Evolutionary conservation across 1,140 invertebrate species (phyloP), one percentile per base, ranked within the genome.

Genomic region (Metopolophium dirhodum): DNA sequence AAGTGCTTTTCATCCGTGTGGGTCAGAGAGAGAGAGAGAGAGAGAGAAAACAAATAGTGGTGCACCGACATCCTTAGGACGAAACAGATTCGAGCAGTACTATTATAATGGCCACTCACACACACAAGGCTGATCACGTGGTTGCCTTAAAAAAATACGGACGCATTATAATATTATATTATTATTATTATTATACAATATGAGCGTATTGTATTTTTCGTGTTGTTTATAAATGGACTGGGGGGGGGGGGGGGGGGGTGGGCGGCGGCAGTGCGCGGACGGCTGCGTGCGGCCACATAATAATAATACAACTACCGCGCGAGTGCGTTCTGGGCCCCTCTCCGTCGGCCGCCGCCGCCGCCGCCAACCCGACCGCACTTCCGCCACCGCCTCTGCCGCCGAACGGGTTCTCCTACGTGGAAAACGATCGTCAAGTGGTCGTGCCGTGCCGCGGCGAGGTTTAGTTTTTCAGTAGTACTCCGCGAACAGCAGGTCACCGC

Each of bases 371-470:
- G 61, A 77, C 61, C 61, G n/a, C 61, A 77, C 61, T 77, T 77
- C 61, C 61, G 61, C 61, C 61, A 77, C 61, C 61, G 61, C 61
- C 30, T 61, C 57, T 4, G 61, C 9, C 61, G 14, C 61, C 61
- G 61, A 77, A 77, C 61, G 61, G 61, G 61, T 77, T 77, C 61
- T 77, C 61, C 61, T 77, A 77, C 61, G 61, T 77, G 61, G 61
- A 77, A 77, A 77, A 77, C 61, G 61, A 77, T 77, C 61, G 61
- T 77, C 61, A 77, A 77, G 61, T 77, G 61, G 61, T 77, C 30
- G 41, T 41, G 41, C 41, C 41, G 41, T 4, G 41, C 30, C 61
- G 61, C 4, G 61, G 26, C 11, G 26, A 77, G 26, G 61, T n/a
- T 77, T 23, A 68, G 30, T 30, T 30, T 68, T 68, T 51, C 49